Percentiles rank a stretch among this genome's conserved stretches.
phyloP scores from a whole-genome alignment of 2,797 vertebrate genomes.

The Anisognathus igniventris region DNA sequence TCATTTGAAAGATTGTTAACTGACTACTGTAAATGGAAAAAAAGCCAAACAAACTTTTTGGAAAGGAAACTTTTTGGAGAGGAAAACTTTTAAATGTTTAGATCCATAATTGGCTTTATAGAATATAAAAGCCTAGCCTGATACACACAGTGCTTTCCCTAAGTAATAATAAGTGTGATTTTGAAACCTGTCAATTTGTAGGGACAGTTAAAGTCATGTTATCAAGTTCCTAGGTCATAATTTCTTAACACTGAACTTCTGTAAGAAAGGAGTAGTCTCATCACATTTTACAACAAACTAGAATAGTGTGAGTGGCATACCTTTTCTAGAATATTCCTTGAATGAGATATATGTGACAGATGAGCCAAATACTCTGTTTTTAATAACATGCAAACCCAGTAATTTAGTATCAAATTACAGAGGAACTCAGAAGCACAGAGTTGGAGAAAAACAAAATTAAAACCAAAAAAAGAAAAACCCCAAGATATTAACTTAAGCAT shows the following conservation, averaged over 20 bases:
- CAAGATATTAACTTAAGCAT: not conserved
- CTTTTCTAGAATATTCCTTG: not conserved
- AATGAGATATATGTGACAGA: not conserved
- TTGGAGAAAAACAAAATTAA: not conserved
- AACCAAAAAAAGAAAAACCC: accelerated
- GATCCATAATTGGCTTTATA: not conserved
- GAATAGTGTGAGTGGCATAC: not conserved
- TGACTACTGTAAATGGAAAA: not conserved
- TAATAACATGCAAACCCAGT: not conserved
- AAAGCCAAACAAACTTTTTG: not conserved
- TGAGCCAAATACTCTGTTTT: not conserved
- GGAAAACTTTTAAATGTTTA: not conserved
- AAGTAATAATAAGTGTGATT: not conserved
- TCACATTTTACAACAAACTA: not conserved
- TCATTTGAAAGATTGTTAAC: not conserved
- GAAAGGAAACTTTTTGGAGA: not conserved
- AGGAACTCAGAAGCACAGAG: not conserved
- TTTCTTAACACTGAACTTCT: not conserved
- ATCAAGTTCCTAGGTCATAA: not conserved
- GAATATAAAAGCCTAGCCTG: not conserved
- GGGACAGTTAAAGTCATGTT: not conserved
- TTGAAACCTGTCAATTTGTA: not conserved
- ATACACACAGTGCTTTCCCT: not conserved
- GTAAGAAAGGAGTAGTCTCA: not conserved
- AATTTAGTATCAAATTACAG: not conserved